phyloP scores from a whole-genome alignment of 2,113 vertebrate genomes.

The Capra hircus region DNA sequence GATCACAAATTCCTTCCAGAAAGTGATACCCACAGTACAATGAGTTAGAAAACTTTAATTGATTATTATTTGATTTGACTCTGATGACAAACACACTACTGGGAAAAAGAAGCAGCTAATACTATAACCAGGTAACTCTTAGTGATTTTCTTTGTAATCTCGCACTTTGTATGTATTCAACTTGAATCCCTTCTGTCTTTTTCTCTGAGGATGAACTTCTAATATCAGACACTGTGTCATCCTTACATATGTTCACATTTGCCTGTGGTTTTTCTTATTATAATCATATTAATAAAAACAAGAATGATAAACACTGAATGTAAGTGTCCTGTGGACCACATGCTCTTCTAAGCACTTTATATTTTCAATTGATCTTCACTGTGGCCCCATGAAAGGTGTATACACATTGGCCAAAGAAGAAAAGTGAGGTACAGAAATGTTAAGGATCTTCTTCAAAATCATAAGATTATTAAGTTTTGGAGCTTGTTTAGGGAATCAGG shows the following conservation, averaged over 20 bases:
- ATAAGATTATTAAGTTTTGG: not conserved
- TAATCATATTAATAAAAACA: not conserved
- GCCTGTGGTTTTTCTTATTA: not conserved
- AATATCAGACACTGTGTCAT: not conserved
- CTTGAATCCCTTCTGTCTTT: not conserved
- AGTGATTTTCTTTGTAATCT: not conserved
- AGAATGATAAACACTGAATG: not conserved
- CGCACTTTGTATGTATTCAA: not conserved
- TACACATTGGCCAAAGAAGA: not conserved
- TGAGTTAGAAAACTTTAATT: not conserved
- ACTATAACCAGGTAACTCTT: not conserved
- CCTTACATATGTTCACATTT: not conserved
- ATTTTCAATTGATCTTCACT: not conserved
- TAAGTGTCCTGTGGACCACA: no score
- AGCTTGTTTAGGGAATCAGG: not conserved
- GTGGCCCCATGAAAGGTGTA: not conserved
- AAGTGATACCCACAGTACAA: not conserved
- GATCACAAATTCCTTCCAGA: not conserved
- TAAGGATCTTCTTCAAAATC: not conserved
- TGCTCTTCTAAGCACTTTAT: not conserved
- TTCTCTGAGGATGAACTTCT: not conserved
- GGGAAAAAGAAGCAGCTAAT: not conserved
- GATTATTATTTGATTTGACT: not conserved
- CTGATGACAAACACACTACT: not conserved
- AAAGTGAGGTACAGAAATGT: not conserved